These are phyloP conservation scores for Heteromormyrus szaboi DNA, from an alignment of 2,797 vertebrate species.

Conservation along the genomic window DNA sequence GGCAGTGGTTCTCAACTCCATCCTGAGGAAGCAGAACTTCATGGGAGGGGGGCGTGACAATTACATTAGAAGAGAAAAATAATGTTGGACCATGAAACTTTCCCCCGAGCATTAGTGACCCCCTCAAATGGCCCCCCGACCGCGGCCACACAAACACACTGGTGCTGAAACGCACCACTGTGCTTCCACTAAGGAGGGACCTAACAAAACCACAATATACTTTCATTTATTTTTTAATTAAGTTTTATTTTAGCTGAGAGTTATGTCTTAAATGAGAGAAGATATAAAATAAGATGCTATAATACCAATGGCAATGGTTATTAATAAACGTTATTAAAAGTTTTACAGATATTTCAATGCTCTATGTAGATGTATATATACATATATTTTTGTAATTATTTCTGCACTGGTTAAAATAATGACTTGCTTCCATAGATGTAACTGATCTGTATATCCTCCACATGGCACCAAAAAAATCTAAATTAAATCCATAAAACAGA, in stretches of 20 bases:
- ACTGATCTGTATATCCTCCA: constrained; percentile 49
- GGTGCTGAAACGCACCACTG: neutral
- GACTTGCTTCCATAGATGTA: constrained; percentile 32
- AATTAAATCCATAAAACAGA: constrained; percentile 33
- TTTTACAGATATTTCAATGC: constrained; percentile 45
- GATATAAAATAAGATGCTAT: constrained; percentile 42
- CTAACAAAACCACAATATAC: constrained; percentile 1
- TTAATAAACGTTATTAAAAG: constrained; percentile 33
- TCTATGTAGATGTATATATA: constrained; percentile 55
- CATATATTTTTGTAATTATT: constrained; percentile 30
- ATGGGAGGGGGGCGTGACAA: neutral
- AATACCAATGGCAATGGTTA: constrained; percentile 40
- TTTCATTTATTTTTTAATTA: constrained; percentile 1
- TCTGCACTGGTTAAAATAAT: constrained; percentile 4
- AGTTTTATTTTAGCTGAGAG: constrained; percentile 8
- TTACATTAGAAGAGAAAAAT: neutral
- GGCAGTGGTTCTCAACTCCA: neutral
- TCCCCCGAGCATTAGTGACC: neutral
- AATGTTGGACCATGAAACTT: neutral
- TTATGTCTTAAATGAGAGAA: neutral
- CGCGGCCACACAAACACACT: neutral
- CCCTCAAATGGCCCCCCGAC: neutral
- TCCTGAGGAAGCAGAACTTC: neutral
- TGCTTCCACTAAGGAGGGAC: neutral
- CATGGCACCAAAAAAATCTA: constrained; percentile 55